These are phyloP conservation scores for Jaculus jaculus DNA, from an alignment of 2,113 vertebrate genomes.

Conservation along the genomic window DNA sequence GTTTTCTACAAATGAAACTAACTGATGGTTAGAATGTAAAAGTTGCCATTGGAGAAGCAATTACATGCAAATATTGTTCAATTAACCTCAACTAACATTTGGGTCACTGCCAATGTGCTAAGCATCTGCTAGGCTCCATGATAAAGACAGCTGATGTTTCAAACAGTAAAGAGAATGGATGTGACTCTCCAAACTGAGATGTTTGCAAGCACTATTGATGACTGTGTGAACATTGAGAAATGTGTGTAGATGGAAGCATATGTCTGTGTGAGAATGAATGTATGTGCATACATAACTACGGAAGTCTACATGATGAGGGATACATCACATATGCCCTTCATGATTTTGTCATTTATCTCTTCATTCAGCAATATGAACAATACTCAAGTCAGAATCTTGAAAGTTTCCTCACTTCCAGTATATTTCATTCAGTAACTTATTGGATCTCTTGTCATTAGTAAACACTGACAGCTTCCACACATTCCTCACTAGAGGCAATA, in stretches of 20 bases:
- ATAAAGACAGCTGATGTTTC: neutral
- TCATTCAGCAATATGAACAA: too few relatives aligned
- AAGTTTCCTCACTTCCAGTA: too few relatives aligned
- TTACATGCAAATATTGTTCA: constrained; percentile 29
- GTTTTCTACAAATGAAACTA: neutral
- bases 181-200: neutral
- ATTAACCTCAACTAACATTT: neutral
- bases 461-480: too few relatives aligned
- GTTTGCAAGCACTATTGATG: neutral
- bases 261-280: too few relatives aligned
- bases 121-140: neutral
- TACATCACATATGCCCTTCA: too few relatives aligned
- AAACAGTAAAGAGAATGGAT: neutral
- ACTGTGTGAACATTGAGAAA: neutral
- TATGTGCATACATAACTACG: neutral
- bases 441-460: too few relatives aligned
- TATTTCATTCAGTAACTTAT: too few relatives aligned
- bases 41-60: neutral
- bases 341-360: too few relatives aligned
- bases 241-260: too few relatives aligned
- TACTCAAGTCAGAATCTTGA: too few relatives aligned
- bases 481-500: too few relatives aligned
- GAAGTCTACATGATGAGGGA: too few relatives aligned
- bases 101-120: neutral
- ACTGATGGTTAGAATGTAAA: neutral